These are phyloP conservation scores for Pilophorus perplexus DNA, from an alignment of 2,888 invertebrate species.

Conservation along the genomic window DNA sequence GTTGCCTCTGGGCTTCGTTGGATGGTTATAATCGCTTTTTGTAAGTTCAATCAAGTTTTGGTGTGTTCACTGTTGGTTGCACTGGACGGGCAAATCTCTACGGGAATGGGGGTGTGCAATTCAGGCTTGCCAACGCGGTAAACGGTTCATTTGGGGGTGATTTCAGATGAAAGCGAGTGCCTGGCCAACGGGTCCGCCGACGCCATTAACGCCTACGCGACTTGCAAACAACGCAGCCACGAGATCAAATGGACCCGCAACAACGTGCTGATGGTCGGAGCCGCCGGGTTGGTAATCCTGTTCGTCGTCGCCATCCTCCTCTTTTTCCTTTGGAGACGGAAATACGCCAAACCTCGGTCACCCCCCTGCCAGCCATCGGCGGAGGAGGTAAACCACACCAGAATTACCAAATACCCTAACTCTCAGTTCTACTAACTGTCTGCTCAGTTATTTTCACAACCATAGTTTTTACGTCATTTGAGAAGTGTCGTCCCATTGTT, in stretches of 20 bases:
- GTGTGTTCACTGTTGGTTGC: too few species aligned
- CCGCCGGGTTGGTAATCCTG: conserved; percentile 26
- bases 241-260: conserved; percentile 32
- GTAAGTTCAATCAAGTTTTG: too few species aligned
- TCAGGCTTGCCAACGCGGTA: too few species aligned
- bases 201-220: conserved; percentile 39
- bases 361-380: conserved; percentile 38
- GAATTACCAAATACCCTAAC: conserved; percentile 37
- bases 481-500: too few species aligned
- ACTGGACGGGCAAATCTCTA: too few species aligned
- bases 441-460: too few species aligned
- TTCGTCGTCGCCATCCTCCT: conserved; percentile 42
- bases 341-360: conserved; percentile 31
- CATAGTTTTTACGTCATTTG: too few species aligned
- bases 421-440: conserved; percentile 27
- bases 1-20: too few species aligned
- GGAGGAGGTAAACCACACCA: conserved; percentile 40
- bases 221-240: conserved; percentile 43
- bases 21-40: conserved; percentile 31
- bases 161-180: conserved; percentile 42
- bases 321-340: conserved; percentile 44
- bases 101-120: too few species aligned
- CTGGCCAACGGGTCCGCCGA: conserved; percentile 39
- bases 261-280: conserved; percentile 36
- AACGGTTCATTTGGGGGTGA: too few species aligned